Evolutionary conservation across 1,140 invertebrate genomes (phyloP).

Genomic region (Zophobas morio): DNA sequence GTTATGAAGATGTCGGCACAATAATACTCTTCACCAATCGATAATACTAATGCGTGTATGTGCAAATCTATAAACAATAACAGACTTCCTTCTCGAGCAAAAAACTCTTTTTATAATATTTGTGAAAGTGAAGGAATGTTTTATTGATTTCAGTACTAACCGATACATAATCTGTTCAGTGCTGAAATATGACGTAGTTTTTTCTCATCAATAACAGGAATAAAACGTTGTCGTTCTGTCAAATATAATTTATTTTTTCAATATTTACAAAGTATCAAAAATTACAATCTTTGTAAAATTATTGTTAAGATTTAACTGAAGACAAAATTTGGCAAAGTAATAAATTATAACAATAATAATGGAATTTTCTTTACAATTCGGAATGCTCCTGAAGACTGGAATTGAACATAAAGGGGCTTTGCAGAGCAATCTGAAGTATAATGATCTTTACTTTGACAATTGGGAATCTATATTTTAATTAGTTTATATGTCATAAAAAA

Average conservation of each 20-base stretch:
- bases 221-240: neutral
- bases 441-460: no score
- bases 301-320: constrained; percentile 6
- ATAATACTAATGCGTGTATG: no score
- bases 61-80: no score
- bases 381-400: no score
- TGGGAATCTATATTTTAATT: no score
- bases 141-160: no score
- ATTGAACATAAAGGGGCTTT: no score
- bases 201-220: neutral
- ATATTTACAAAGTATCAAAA: constrained; percentile 47
- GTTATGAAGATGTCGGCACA: neutral
- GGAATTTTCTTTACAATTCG: neutral
- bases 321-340: constrained; percentile 33
- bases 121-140: neutral
- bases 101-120: neutral
- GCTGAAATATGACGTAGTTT: constrained; percentile 1
- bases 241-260: constrained; percentile 41
- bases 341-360: constrained; percentile 3
- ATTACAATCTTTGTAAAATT: constrained; percentile 29
- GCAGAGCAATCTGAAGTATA: no score
- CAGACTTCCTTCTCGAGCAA: no score
- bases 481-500: no score
- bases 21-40: no score
- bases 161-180: neutral